Base-by-base conservation (phyloP, 2,888 invertebrate species). In the Lasiommata megera region DNA sequence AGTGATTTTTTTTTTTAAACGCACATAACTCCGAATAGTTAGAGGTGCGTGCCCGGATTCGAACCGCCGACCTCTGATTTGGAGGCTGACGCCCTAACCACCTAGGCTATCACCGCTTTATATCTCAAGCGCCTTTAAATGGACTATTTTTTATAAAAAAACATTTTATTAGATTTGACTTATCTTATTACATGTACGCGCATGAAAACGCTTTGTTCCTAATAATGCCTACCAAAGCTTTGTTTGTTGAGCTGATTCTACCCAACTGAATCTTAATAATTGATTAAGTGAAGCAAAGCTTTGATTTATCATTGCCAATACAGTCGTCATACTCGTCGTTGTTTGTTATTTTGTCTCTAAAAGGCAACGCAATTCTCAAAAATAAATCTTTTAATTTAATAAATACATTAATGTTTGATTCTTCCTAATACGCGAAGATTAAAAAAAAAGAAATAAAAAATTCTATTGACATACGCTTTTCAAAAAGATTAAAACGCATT, bases 231-330 rank as follows among this genome's bases (percentile, higher is more conserved):
- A 62, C 40, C 65, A 60, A 63, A 54, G 62, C 62, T 71, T 79
- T 79, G 77, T 78, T 73, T 77, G n/a, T n/a, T n/a, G 70, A 71
- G 63, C 68, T 76, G 31, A 37, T 36, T 46, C 46, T 16, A 66
- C 67, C 66, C 63, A 69, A 61, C 61, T 44, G 47, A 47, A 56
- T 46, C 38, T 68, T 54, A 71, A 74, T 72, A 67, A 72, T 70
- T 72, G 60, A 67, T 46, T 46, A 56, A 55, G 54, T 55, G 52
- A 40, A 11, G 14, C 14, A 34, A 43, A 44, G 46, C 37, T 55
- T 60, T 55, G 58, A 61, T 58, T 66, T 62, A 16, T 62, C 61
- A 63, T 46, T 60, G 61, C 57, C 58, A 56, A 53, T 60, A 50
- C 0, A 37, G 34, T 41, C 2, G 28, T 16, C 43, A 28, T 47